Conservation (phyloP, 2,113 vertebrate genomes). For the Echinops telfairi region DNA sequence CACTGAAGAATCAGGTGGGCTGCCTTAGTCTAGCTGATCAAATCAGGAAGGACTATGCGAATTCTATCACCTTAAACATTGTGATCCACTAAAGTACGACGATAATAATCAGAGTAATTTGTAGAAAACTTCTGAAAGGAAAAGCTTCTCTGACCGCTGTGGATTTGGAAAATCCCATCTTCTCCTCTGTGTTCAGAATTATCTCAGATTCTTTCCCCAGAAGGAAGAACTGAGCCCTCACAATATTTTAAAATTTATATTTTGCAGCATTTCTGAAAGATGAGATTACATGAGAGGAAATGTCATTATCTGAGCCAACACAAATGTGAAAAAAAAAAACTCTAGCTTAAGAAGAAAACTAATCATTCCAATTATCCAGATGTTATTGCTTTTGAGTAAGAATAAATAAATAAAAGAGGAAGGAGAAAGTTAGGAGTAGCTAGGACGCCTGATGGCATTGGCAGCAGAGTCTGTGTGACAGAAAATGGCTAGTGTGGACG, state of each 20-base stretch:
- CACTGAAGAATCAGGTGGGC: background rate
- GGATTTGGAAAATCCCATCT: constrained; percentile 49
- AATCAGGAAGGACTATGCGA: background rate
- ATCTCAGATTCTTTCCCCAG: constrained; percentile 52
- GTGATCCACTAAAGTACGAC: background rate
- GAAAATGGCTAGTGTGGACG: constrained; percentile 37
- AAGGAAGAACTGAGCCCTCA: constrained; percentile 48
- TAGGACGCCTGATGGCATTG: background rate
- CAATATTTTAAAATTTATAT: constrained; percentile 67
- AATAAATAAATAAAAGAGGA: background rate
- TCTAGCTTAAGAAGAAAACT: constrained; percentile 61
- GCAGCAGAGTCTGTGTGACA: background rate
- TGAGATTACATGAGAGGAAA: constrained; percentile 65
- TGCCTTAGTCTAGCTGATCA: background rate
- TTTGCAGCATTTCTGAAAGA: constrained; percentile 61
- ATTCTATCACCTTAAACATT: background rate
- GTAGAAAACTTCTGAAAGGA: constrained; percentile 34
- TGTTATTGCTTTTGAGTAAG: constrained; percentile 65
- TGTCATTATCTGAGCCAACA: constrained; percentile 75
- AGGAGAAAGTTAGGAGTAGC: background rate
- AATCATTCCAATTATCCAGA: constrained; percentile 77
- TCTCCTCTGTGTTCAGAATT: constrained; percentile 41
- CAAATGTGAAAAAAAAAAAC: constrained; percentile 65
- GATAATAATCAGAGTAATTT: constrained; percentile 17
- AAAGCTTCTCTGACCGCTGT: constrained; percentile 58